phyloP scores from a whole-genome alignment of 1,140 invertebrate species.

The Platorchestia sp. region DNA sequence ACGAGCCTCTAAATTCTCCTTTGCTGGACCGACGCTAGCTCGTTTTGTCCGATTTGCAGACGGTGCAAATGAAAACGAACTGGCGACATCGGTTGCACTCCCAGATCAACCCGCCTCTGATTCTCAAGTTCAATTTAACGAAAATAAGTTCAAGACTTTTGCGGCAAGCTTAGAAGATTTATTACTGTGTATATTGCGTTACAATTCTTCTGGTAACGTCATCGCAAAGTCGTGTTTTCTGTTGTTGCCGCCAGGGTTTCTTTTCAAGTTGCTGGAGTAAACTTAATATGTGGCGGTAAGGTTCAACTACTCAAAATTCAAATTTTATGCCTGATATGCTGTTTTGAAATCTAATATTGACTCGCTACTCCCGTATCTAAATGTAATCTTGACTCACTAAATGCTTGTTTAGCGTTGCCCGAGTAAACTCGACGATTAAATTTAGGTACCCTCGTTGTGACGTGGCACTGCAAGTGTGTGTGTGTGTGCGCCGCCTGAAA shows the following conservation, averaged over 20 bases:
- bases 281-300: too few relatives aligned
- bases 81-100: background rate
- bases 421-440: background rate
- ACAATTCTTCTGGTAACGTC: background rate
- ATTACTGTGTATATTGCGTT: background rate
- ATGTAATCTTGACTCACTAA: background rate
- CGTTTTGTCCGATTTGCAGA: background rate
- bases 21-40: background rate
- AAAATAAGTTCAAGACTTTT: background rate
- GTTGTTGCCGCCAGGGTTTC: background rate
- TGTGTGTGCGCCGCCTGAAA: background rate
- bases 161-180: background rate
- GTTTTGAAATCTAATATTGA: too few relatives aligned
- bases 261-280: background rate
- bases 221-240: background rate
- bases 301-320: too few relatives aligned
- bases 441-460: background rate
- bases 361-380: background rate
- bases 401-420: background rate
- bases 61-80: background rate
- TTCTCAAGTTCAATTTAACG: background rate
- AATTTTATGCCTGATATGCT: too few relatives aligned
- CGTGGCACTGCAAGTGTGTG: background rate
- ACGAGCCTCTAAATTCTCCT: constrained; percentile 29
- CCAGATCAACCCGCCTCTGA: background rate